These are phyloP conservation scores for Andrena bicolor DNA, from an alignment of 2,888 invertebrate genomes.

Conservation along the genomic window DNA sequence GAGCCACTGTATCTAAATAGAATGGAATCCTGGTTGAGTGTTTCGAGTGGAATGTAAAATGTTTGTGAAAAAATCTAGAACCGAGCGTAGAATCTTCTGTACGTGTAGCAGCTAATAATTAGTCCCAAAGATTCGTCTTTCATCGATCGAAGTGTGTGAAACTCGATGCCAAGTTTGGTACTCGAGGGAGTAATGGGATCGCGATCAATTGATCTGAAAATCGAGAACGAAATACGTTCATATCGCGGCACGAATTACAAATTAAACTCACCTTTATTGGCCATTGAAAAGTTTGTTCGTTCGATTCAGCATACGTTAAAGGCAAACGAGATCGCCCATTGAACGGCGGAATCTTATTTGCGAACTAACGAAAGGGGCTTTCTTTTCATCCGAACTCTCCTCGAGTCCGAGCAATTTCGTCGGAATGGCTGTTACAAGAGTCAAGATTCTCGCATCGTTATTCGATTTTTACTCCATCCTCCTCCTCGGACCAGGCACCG, in stretches of 20 bases:
- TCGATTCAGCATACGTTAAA: conserved; percentile 64
- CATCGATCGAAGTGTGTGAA: neutral
- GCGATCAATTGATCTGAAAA: conserved; percentile 4
- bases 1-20: too few relatives aligned
- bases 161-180: neutral
- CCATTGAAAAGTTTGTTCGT: conserved; percentile 59
- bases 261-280: conserved; percentile 60
- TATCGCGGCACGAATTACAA: conserved; percentile 53
- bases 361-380: conserved; percentile 71
- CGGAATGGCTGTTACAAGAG: conserved; percentile 62
- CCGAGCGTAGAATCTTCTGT: neutral
- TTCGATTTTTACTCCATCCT: conserved; percentile 58
- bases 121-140: neutral
- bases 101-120: conserved; percentile 17
- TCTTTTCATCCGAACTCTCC: conserved; percentile 57
- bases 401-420: conserved; percentile 68
- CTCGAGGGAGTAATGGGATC: neutral
- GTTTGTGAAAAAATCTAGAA: too few relatives aligned
- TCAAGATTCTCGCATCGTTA: conserved; percentile 71
- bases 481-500: conserved; percentile 14
- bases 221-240: conserved; percentile 35
- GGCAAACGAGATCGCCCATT: conserved; percentile 63
- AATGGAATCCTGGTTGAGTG: too few relatives aligned
- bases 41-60: too few relatives aligned
- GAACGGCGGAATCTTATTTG: conserved; percentile 68